Base-by-base conservation (phyloP, 2,888 invertebrate species). In the Athalia circularis region DNA sequence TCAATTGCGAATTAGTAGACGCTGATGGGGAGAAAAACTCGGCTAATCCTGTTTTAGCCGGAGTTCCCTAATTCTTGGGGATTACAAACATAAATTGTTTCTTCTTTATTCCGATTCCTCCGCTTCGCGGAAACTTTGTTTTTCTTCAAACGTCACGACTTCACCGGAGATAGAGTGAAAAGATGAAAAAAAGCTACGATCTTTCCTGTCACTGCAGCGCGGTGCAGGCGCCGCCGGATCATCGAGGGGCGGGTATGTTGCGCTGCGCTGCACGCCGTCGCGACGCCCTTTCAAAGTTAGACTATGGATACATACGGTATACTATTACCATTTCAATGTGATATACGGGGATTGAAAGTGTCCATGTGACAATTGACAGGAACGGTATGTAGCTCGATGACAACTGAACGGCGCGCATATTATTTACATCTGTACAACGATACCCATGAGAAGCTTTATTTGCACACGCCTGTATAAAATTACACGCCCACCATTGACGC, bases 401-500 rank as follows among this genome's bases (percentile, higher is more conserved):
- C 86, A 85, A 87, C 81, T 85, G 85, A 83, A 82, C 83, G 83
- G 80, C 82, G 84, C 80, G 83, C 87, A 83, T 85, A 45, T 9
- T 9, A 43, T 50, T 15, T 52, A 52, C 68, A 54, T 68, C 45
- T 47, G 72, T 72, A 72, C 72, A 72, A 72, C 85, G 88, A 89
- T 89, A 89, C 87, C 87, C 89, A 88, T 88, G 89, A 86, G 89
- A 89, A 86, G 84, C 81, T 82, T 80, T 81, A 54, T n/a, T 54
- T 50, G 29, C 54, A 54, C 68, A 68, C 68, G 29, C 68, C 29
- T 68, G 54, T 29, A 29, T 29, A 29, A 29, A 29, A 29, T 29
- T 29, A 29, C 29, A n/a, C 68, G 68, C 68, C 68, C 68, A 68
- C 68, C 15, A 15, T 11, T n/a, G 6, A 9, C 9, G 68, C 52